Evolutionary conservation across 2,888 invertebrate species (phyloP).

Genomic region (Agonopterix arenella): DNA sequence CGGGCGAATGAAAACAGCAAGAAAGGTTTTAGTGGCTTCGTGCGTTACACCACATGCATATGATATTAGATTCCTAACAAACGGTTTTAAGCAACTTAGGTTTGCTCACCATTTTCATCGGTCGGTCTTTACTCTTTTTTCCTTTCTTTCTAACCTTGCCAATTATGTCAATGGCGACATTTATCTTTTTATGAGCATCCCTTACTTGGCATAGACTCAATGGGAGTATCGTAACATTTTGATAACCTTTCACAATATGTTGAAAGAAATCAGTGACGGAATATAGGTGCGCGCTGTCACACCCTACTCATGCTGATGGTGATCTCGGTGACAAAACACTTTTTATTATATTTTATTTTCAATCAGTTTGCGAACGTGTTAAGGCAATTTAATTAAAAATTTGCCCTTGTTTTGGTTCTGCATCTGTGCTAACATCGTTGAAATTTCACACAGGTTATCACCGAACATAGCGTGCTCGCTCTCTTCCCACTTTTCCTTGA

Average conservation of each 20-base stretch:
- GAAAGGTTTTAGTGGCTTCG: no score
- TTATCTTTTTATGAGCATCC: not conserved
- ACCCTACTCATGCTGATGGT: slow-evolving; percentile 45
- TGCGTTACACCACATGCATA: no score
- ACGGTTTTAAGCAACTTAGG: no score
- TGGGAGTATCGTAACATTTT: slow-evolving; percentile 39
- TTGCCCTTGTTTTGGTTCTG: slow-evolving; percentile 11
- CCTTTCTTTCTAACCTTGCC: no score
- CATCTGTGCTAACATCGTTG: no score
- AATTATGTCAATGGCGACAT: not conserved
- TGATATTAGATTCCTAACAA: no score
- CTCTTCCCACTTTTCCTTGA: slow-evolving; percentile 17
- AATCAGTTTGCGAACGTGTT: slow-evolving; percentile 19
- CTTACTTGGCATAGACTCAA: slow-evolving; percentile 4
- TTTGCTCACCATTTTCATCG: no score
- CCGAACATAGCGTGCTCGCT: slow-evolving; percentile 13
- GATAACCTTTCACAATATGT: slow-evolving; percentile 32
- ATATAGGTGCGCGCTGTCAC: slow-evolving; percentile 43
- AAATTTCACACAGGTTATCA: slow-evolving; percentile 12
- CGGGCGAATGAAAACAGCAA: no score
- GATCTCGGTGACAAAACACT: slow-evolving; percentile 30
- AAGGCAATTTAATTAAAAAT: slow-evolving; percentile 31
- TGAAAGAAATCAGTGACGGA: slow-evolving; percentile 40
- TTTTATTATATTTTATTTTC: slow-evolving; percentile 13
- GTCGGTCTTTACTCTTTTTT: no score